Base-by-base conservation (phyloP, 2,888 invertebrate genomes). In the Habrosyne pyritoides region DNA sequence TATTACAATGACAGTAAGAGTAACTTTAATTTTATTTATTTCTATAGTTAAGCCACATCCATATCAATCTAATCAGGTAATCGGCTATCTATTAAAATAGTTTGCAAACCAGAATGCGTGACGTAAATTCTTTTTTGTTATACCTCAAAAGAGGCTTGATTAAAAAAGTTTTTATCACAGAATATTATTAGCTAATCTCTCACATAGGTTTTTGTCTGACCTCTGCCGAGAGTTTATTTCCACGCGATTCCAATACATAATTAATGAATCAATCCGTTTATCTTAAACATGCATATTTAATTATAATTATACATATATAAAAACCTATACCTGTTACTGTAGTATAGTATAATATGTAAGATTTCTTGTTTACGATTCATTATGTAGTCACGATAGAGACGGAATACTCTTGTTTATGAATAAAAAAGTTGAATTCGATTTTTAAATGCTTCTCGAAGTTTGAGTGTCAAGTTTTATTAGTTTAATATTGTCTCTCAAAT, bases 171-270 rank as follows among this genome's bases (percentile, higher is more conserved):
- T n/a, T n/a, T n/a, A n/a, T n/a, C n/a, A n/a, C 7, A 24, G 3
- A 24, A 24, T 24, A 24, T 24, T 24, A 24, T 3, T 24, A 24
- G 24, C 3, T 24, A 7, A 24, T n/a, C n/a, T n/a, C 14, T 14
- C 18, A 8, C 36, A 42, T 42, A 18, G 8, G 1, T 42, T 42
- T 24, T 42, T 42, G 14, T 36, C 8, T 42, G 42, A 18, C 42
- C 18, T 42, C 8, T 42, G 8, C 18, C 42, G 1, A 14, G 6
- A 42, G 18, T 42, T 42, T 42, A 42, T 42, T 42, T 42, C 42
- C 42, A 42, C 42, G 8, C 10, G 42, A 42, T 42, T 42, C 42
- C 14, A 42, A 42, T 42, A 42, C 36, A 36, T 36, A 42, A 42
- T 42, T 18, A 42, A 42, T 42, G 42, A 42, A 42, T 42, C 42